phyloP scores from a whole-genome alignment of 2,888 invertebrate genomes.

The Lymantria monacha region DNA sequence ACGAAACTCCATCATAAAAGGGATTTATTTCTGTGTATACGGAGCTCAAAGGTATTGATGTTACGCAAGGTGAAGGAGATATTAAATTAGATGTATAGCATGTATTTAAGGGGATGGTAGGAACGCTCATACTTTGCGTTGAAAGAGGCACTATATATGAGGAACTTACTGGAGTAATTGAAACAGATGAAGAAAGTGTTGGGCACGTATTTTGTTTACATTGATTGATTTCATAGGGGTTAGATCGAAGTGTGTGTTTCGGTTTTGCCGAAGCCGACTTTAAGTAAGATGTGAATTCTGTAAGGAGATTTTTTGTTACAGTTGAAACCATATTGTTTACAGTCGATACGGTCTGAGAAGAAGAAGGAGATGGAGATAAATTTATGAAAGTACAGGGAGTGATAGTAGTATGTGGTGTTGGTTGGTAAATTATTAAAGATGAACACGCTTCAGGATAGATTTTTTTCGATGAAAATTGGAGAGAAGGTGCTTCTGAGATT shows the following conservation, averaged over 20 bases:
- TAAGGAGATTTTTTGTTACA: constrained; percentile 9
- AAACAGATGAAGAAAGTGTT: neutral
- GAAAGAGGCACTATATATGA: neutral
- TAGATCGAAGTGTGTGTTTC: neutral
- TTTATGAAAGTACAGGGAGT: constrained; percentile 3
- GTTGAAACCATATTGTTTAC: constrained; percentile 16
- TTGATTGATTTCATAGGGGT: neutral
- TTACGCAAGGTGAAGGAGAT: neutral
- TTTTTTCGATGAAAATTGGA: neutral
- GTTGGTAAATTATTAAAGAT: neutral
- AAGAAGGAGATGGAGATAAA: neutral
- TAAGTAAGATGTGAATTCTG: constrained; percentile 3
- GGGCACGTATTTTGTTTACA: neutral
- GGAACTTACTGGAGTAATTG: neutral
- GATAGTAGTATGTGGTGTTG: neutral
- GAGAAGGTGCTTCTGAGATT: neutral
- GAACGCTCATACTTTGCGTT: neutral
- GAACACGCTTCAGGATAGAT: neutral
- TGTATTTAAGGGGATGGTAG: neutral
- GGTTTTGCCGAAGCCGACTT: neutral
- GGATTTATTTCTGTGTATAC: neutral
- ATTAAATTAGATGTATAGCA: neutral
- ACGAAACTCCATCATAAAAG: neutral
- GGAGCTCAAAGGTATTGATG: neutral
- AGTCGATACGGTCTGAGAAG: constrained; percentile 9